Evolutionary conservation across 1,140 invertebrate species (phyloP).

Genomic region (Aphelenchoides besseyi): DNA sequence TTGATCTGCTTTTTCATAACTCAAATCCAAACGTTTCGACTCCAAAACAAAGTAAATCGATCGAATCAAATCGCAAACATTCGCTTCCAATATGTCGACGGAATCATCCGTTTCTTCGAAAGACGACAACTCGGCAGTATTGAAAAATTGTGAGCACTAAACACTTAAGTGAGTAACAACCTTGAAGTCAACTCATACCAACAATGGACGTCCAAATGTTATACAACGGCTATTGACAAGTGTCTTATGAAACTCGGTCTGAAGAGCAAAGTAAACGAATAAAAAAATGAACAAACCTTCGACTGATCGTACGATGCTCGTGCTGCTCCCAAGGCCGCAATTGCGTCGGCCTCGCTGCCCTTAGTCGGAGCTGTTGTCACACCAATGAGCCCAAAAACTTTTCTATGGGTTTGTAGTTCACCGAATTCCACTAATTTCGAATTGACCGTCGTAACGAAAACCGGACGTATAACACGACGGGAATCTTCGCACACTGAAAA

Average conservation of each 20-base stretch:
- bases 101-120: conserved; percentile 40
- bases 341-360: not conserved
- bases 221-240: conserved; percentile 52
- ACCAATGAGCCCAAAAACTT: conserved; percentile 51
- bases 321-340: conserved; percentile 23
- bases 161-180: conserved; percentile 27
- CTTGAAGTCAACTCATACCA: conserved; percentile 35
- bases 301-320: conserved; percentile 20
- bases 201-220: conserved; percentile 43
- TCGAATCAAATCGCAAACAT: conserved; percentile 52
- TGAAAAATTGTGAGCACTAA: conserved; percentile 1
- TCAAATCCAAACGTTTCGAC: conserved; percentile 48
- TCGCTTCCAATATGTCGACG: conserved; percentile 45
- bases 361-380: conserved; percentile 14
- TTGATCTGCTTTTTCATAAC: conserved; percentile 51
- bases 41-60: conserved; percentile 59
- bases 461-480: conserved; percentile 39
- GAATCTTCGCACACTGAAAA: conserved; percentile 52
- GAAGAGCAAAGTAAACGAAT: conserved; percentile 24
- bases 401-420: conserved; percentile 52
- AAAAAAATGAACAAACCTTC: conserved; percentile 9
- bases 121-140: conserved; percentile 33
- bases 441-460: conserved; percentile 45
- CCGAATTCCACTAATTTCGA: conserved; percentile 43
- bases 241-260: conserved; percentile 37